phyloP scores from a whole-genome alignment of 2,888 invertebrate species.

The Eupithecia pulchellata region DNA sequence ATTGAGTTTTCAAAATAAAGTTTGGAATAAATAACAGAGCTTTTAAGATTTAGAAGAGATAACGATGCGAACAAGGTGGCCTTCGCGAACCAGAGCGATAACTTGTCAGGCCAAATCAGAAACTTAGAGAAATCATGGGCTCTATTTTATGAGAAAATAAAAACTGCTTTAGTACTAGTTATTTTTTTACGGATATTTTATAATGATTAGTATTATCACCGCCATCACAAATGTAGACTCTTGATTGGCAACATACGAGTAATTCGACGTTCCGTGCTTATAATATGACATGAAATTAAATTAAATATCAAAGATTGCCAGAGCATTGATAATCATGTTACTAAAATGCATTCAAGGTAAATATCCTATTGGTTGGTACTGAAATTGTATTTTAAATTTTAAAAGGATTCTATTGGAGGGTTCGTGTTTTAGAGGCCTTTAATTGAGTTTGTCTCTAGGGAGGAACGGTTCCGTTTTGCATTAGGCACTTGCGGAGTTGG shows the following conservation, averaged over 20 bases:
- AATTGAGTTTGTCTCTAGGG: conserved; percentile 83
- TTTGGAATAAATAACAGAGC: not conserved
- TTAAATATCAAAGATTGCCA: conserved; percentile 22
- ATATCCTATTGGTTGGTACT: conserved; percentile 41
- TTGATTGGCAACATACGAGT: conserved; percentile 10
- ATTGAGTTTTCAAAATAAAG: conserved; percentile 16
- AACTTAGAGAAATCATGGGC: not conserved
- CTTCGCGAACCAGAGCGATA: not conserved
- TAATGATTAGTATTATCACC: not conserved
- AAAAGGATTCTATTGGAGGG: conserved; percentile 74
- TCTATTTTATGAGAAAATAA: not conserved
- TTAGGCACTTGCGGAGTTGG: conserved; percentile 70
- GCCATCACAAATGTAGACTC: not conserved
- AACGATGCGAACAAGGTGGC: not conserved
- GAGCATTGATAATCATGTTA: conserved; percentile 31
- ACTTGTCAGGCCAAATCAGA: not conserved
- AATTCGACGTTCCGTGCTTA: not conserved
- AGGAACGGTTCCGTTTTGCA: conserved; percentile 77
- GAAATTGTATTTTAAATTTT: conserved; percentile 78
- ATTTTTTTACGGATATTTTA: not conserved
- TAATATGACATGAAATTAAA: conserved; percentile 14
- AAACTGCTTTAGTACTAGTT: not conserved
- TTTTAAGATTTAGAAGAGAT: conserved; percentile 3
- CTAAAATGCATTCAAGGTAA: conserved; percentile 19
- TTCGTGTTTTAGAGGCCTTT: conserved; percentile 76